These are phyloP conservation scores for Hoplias malabaricus DNA, from an alignment of 2,113 vertebrate genomes.

Conservation along the genomic window DNA sequence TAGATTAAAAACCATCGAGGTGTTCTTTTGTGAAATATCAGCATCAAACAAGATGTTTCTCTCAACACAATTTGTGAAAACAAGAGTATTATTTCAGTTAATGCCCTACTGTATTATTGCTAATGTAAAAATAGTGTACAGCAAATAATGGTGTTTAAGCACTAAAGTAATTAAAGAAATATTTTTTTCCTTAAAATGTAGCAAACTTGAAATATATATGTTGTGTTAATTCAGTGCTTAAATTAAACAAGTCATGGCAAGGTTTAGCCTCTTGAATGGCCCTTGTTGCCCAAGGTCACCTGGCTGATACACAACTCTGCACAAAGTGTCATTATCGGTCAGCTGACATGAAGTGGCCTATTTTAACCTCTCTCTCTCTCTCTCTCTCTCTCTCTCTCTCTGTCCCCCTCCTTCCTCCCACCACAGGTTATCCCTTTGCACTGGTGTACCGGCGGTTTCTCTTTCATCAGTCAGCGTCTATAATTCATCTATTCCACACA, in stretches of 20 bases:
- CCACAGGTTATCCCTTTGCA: constrained; percentile 90
- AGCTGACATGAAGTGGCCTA: neutral
- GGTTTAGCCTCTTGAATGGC: neutral
- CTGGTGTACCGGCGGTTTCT: constrained; percentile 86
- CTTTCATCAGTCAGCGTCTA: constrained; percentile 85
- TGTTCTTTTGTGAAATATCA: too few relatives aligned
- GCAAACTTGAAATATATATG: too few relatives aligned
- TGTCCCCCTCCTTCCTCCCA: neutral
- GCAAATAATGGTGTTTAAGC: too few relatives aligned
- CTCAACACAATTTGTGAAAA: too few relatives aligned
- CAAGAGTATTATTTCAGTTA: too few relatives aligned
- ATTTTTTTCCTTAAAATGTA: too few relatives aligned
- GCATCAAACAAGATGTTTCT: too few relatives aligned
- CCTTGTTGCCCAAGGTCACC: neutral
- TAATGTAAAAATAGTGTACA: too few relatives aligned
- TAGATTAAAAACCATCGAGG: too few relatives aligned
- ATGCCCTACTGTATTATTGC: too few relatives aligned
- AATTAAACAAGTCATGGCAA: neutral
- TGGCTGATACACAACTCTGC: neutral
- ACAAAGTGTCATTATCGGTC: constrained; percentile 1
- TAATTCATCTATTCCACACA: constrained; percentile 87
- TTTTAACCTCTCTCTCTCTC: constrained; percentile 22
- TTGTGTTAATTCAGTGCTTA: too few relatives aligned
- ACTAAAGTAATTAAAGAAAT: too few relatives aligned
- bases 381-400: constrained; percentile 1